These are phyloP conservation scores for Pelvicachromis taeniatus DNA, from an alignment of 2,113 vertebrate species.

Conservation along the genomic window DNA sequence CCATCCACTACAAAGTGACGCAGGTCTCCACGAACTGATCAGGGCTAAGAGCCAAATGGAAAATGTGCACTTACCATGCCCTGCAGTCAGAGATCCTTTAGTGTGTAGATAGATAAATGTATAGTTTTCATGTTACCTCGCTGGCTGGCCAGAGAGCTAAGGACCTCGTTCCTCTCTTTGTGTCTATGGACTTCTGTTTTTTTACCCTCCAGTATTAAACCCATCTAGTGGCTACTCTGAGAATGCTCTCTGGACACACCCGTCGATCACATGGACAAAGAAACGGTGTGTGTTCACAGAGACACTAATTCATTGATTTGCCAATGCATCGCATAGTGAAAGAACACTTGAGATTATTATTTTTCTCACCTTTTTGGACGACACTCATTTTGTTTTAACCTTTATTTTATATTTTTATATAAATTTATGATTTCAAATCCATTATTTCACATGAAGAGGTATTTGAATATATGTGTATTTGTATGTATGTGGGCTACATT, in stretches of 20 bases:
- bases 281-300: slow-evolving; percentile 1
- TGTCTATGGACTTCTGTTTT: slow-evolving; percentile 49
- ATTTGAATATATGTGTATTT: slow-evolving; percentile 74
- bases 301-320: slow-evolving; percentile 27
- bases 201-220: slow-evolving; percentile 61
- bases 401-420: slow-evolving; percentile 71
- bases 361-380: slow-evolving; percentile 24
- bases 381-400: slow-evolving; percentile 48
- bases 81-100: slow-evolving; percentile 66
- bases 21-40: slow-evolving; percentile 65
- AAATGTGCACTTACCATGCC: slow-evolving; percentile 47
- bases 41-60: slow-evolving; percentile 33
- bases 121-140: slow-evolving; percentile 64
- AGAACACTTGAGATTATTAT: slow-evolving; percentile 14
- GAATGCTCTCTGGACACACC: slow-evolving; percentile 46
- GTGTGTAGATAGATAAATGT: slow-evolving; percentile 63
- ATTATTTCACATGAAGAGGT: slow-evolving; percentile 62
- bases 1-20: slow-evolving; percentile 35
- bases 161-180: slow-evolving; percentile 58
- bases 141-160: slow-evolving; percentile 80
- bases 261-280: slow-evolving; percentile 30
- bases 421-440: slow-evolving; percentile 61
- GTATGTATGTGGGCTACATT: slow-evolving; percentile 66
- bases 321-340: slow-evolving; percentile 41
- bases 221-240: slow-evolving; percentile 49